These are phyloP conservation scores for Macquaria australasica DNA, from an alignment of 2,113 vertebrate genomes.

Conservation along the genomic window DNA sequence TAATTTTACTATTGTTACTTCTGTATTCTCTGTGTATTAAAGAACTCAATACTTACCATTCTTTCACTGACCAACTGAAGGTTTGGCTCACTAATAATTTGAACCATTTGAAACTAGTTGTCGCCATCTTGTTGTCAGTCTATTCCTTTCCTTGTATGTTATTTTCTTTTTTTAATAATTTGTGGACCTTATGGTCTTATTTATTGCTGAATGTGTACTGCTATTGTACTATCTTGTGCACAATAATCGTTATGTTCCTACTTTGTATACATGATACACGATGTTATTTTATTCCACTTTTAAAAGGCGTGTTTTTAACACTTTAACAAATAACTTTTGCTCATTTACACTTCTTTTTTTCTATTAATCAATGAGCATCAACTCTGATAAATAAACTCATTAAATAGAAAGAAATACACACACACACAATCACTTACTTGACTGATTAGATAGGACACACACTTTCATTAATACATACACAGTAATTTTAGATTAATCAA, in stretches of 20 bases:
- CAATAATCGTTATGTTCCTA: not conserved
- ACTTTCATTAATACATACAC: not conserved
- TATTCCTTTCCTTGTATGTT: not conserved
- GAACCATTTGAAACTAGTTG: not conserved
- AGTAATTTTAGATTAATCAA: conserved; percentile 25
- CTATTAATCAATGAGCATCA: not conserved
- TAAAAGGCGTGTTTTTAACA: not conserved
- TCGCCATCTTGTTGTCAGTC: not conserved
- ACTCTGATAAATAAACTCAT: conserved; percentile 6
- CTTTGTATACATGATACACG: not conserved
- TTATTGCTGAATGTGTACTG: not conserved
- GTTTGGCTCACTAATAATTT: no score
- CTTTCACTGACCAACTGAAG: not conserved
- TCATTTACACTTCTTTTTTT: not conserved
- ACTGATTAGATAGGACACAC: not conserved
- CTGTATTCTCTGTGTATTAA: not conserved
- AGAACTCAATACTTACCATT: not conserved
- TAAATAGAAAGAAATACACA: conserved; percentile 12
- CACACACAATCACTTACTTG: not conserved
- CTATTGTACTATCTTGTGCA: no score
- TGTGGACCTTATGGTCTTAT: not conserved
- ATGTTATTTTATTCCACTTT: not conserved
- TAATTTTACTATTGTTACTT: not conserved
- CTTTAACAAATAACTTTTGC: not conserved
- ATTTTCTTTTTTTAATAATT: not conserved